Percentiles rank a stretch among this genome's conserved stretches.
phyloP scores from a whole-genome alignment of 35 echinoderm and acorn worm species.

The Apostichopus californicus region DNA sequence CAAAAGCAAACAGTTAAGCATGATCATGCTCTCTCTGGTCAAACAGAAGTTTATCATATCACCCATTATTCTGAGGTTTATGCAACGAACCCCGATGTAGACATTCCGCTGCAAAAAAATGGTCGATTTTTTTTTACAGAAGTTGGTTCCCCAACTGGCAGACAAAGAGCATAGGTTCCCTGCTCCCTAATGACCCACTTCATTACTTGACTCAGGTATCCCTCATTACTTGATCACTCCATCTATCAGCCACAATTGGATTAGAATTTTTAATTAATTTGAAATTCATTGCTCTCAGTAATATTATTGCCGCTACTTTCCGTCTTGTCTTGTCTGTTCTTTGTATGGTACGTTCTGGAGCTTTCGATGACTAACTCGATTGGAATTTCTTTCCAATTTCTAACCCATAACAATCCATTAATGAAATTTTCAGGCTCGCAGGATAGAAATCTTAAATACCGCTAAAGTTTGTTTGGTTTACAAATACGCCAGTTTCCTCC shows the following conservation, averaged over 20 bases:
- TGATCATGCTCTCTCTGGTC: too few relatives aligned
- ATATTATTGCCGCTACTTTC: background rate
- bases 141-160: background rate
- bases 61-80: too few relatives aligned
- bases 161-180: background rate
- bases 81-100: too few relatives aligned
- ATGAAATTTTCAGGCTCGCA: background rate
- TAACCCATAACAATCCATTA: slow-evolving; percentile 34
- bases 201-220: background rate
- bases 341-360: too few relatives aligned
- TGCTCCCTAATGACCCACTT: background rate
- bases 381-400: background rate
- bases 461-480: slow-evolving; percentile 32
- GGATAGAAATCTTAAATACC: slow-evolving; percentile 1
- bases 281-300: background rate
- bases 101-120: too few relatives aligned
- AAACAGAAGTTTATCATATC: too few relatives aligned
- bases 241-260: slow-evolving; percentile 3
- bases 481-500: background rate
- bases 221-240: background rate
- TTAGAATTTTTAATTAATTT: slow-evolving; percentile 40
- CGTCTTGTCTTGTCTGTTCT: background rate
- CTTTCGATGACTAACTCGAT: background rate
- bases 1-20: too few relatives aligned
- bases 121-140: too few relatives aligned